These are phyloP conservation scores for Amazona vittata DNA, from an alignment of 2,113 vertebrate species.

Conservation along the genomic window DNA sequence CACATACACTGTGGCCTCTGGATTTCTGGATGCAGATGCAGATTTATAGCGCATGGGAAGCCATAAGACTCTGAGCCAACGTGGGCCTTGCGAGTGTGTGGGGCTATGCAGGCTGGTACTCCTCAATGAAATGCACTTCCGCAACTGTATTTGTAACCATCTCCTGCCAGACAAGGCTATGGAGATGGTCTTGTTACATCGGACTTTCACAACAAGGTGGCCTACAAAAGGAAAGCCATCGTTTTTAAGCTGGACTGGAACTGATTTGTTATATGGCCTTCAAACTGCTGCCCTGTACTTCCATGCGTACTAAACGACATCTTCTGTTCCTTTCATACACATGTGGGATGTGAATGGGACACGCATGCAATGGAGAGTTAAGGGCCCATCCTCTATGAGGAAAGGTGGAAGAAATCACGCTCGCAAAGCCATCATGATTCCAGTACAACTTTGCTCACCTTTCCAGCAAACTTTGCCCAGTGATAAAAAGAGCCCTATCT, in stretches of 20 bases:
- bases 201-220: slow-evolving; percentile 44
- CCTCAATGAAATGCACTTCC: neutral
- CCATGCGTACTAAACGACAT: neutral
- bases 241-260: slow-evolving; percentile 4
- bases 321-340: neutral
- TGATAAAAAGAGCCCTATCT: neutral
- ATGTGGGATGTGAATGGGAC: accelerated
- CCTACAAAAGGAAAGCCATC: neutral
- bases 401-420: neutral
- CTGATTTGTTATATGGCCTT: neutral
- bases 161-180: neutral
- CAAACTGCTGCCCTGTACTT: neutral
- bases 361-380: neutral
- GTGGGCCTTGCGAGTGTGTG: neutral
- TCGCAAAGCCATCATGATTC: neutral
- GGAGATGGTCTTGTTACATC: neutral
- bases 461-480: neutral
- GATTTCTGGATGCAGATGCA: slow-evolving; percentile 66
- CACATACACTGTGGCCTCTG: slow-evolving; percentile 59
- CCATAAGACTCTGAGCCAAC: slow-evolving; percentile 52
- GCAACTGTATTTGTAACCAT: slow-evolving; percentile 14
- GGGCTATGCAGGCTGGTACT: neutral
- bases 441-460: neutral
- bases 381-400: neutral
- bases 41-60: slow-evolving; percentile 70